Evolutionary conservation across 2,113 vertebrate genomes (phyloP).

Genomic region (Clarias macrocephalus): DNA sequence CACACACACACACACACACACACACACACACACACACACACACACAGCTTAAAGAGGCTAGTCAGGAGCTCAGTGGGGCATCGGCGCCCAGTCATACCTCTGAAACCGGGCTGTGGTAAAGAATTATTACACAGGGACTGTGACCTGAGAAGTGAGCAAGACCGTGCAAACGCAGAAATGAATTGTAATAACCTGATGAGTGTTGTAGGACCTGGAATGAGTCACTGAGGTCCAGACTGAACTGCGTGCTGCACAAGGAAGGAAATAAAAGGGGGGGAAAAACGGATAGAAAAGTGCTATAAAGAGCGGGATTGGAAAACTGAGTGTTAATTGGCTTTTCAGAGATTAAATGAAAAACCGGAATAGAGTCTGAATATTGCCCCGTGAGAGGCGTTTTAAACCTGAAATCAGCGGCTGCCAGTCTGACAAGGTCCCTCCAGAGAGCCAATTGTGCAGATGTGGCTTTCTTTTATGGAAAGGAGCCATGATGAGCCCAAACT

Average conservation of each 20-base stretch:
- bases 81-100: not conserved
- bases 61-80: slow-evolving; percentile 3
- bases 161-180: not conserved
- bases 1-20: too few species aligned
- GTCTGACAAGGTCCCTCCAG: slow-evolving; percentile 16
- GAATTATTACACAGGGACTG: slow-evolving; percentile 18
- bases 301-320: not conserved
- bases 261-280: not conserved
- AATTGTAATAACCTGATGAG: not conserved
- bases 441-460: slow-evolving; percentile 30
- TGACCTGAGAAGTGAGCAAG: slow-evolving; percentile 10
- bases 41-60: slow-evolving; percentile 32
- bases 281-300: slow-evolving; percentile 32
- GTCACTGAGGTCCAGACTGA: not conserved
- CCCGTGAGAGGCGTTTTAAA: slow-evolving; percentile 31
- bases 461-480: slow-evolving; percentile 30
- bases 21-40: not conserved
- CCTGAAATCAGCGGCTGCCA: slow-evolving; percentile 24
- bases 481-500: slow-evolving; percentile 6
- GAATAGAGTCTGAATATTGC: slow-evolving; percentile 25
- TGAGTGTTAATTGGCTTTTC: slow-evolving; percentile 40
- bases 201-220: slow-evolving; percentile 11
- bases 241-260: not conserved
- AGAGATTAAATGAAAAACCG: slow-evolving; percentile 25
- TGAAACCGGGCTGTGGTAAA: not conserved